Evolutionary conservation across 1,140 invertebrate species (phyloP), one percentile per base, ranked within the genome.

Genomic region (Schlechtendalia chinensis): DNA sequence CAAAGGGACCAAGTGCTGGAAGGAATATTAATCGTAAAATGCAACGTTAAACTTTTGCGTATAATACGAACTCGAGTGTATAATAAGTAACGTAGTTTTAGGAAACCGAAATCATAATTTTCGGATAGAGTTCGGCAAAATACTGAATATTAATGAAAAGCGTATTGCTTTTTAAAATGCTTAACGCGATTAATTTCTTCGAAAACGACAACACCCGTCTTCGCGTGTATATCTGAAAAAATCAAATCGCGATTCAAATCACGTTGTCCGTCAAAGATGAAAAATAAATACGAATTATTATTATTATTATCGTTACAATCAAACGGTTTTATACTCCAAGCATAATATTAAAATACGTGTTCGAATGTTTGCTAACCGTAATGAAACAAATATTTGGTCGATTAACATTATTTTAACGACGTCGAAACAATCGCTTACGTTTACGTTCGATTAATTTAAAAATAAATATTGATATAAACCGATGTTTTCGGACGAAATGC

Each of bases 121-220:
- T n/a, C 12, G 65, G 32, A 45, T 17, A 24, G n/a, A 47, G 65
- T 22, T 69, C 39, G 45, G n/a, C n/a, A 24, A 67, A 67, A 67
- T 45, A 67, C 63, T 67, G 63, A 67, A 67, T 67, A 45, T 67
- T 67, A 67, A 67, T 67, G 39, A 67, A 67, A 67, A n/a, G 22
- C 22, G n/a, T 67, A 67, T 67, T 12, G 17, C 63, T 45, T 67
- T 65, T 67, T 67, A 67, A 67, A 67, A 67, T 67, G 39, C 63
- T 16, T 19, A 45, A 67, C 63, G 45, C 45, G 63, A 67, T 67
- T 67, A 67, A 67, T 67, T 67, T 67, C 32, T 67, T 67, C 45
- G 32, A 45, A 67, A 45, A 67, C 45, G 32, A 45, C 63, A 67
- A 45, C 17, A 67, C 39, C 32, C 17, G 19, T 67, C 14, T 12